Evolutionary conservation across 2,888 invertebrate species (phyloP).

Genomic region (Conus canariensis): DNA sequence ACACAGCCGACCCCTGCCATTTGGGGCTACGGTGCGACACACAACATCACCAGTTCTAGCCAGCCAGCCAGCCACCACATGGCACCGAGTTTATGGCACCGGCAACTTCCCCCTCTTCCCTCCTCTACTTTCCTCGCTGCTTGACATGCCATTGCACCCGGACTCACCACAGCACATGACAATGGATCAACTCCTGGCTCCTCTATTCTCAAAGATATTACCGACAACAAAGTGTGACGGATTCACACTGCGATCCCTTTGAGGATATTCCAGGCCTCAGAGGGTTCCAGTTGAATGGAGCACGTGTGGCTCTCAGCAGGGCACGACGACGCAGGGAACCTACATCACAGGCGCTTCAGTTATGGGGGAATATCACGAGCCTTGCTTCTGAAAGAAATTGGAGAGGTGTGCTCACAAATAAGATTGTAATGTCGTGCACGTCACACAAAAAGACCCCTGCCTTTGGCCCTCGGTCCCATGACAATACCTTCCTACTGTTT

Average conservation of each 20-base stretch:
- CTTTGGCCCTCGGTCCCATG: not conserved
- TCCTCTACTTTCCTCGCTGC: no score
- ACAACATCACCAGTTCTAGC: no score
- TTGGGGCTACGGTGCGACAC: no score
- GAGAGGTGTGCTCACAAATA: not conserved
- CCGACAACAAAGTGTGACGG: not conserved
- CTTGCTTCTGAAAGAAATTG: not conserved
- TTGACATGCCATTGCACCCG: no score
- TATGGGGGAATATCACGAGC: not conserved
- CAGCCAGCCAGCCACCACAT: no score
- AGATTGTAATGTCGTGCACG: not conserved
- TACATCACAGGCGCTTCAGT: not conserved
- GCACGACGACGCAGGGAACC: no score
- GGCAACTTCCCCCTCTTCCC: no score
- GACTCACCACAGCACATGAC: no score
- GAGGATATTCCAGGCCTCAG: not conserved
- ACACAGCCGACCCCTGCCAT: no score
- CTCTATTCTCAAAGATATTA: not conserved
- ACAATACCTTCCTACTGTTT: not conserved
- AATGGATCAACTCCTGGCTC: not conserved
- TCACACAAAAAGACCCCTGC: not conserved
- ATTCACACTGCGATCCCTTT: not conserved
- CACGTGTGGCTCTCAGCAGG: not conserved
- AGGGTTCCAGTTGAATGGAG: not conserved
- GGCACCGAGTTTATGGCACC: no score